Evolutionary conservation across 1,140 invertebrate species (phyloP).

Genomic region (Cheumatopsyche charites): DNA sequence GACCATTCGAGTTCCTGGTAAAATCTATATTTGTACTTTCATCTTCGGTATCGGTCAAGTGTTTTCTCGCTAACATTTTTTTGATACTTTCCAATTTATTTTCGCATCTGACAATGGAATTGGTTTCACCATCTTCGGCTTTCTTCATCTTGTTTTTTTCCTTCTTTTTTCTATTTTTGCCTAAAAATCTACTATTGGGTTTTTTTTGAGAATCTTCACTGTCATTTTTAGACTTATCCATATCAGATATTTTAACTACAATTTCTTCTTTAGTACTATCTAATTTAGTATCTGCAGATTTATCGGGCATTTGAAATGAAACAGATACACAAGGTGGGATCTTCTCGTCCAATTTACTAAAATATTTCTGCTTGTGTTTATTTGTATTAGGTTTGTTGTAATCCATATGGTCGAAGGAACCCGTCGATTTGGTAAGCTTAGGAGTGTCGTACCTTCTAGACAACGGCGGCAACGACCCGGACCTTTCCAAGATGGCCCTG

Average conservation of each 20-base stretch:
- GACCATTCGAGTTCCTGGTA: too few species aligned
- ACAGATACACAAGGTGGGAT: not conserved
- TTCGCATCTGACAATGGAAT: conserved; percentile 8
- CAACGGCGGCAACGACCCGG: not conserved
- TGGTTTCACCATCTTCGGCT: not conserved
- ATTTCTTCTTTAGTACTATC: not conserved
- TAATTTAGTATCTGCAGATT: not conserved
- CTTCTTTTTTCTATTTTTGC: conserved; percentile 3
- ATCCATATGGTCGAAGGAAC: too few species aligned
- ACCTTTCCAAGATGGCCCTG: not conserved
- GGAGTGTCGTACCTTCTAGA: not conserved
- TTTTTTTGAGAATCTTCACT: not conserved
- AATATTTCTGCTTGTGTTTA: conserved; percentile 7
- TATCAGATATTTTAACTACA: not conserved
- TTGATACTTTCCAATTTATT: conserved; percentile 16
- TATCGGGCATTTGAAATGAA: not conserved
- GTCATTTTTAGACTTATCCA: not conserved
- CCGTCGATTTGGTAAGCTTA: too few species aligned
- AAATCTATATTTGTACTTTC: too few species aligned
- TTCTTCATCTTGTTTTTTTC: not conserved
- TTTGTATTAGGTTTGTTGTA: not conserved
- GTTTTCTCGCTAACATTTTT: conserved; percentile 8
- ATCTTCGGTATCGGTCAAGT: too few species aligned
- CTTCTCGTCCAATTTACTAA: not conserved
- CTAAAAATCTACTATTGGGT: conserved; percentile 5